Evolutionary conservation across 2,888 invertebrate species (phyloP).

Genomic region (Apotomis capreana): DNA sequence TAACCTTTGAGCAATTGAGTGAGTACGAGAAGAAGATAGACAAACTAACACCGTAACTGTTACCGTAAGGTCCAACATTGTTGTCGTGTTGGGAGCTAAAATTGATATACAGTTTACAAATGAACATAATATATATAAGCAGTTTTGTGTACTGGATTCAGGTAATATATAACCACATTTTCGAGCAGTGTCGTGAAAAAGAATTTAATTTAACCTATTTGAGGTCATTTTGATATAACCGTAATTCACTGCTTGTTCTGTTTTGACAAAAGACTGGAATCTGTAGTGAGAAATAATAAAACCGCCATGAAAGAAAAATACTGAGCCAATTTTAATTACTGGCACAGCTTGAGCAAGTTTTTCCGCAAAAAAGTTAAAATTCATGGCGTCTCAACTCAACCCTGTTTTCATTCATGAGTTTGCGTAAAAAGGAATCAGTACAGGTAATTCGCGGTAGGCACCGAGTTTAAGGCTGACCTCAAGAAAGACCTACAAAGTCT

Average conservation of each 20-base stretch:
- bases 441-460: not conserved
- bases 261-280: not conserved
- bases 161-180: too few relatives aligned
- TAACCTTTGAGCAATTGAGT: too few relatives aligned
- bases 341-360: not conserved
- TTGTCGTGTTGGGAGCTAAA: too few relatives aligned
- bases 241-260: not conserved
- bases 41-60: too few relatives aligned
- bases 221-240: too few relatives aligned
- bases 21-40: too few relatives aligned
- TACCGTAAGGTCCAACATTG: too few relatives aligned
- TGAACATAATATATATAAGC: too few relatives aligned
- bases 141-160: too few relatives aligned
- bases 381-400: not conserved
- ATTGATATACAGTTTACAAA: too few relatives aligned
- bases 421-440: not conserved
- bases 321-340: not conserved
- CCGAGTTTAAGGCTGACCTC: not conserved
- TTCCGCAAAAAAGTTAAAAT: not conserved
- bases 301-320: not conserved
- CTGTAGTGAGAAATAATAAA: not conserved
- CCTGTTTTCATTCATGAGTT: not conserved
- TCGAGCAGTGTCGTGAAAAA: too few relatives aligned
- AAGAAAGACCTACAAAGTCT: not conserved
- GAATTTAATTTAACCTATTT: too few relatives aligned